phyloP scores from a whole-genome alignment of 2,888 invertebrate species.

The Bombylius discolor region DNA sequence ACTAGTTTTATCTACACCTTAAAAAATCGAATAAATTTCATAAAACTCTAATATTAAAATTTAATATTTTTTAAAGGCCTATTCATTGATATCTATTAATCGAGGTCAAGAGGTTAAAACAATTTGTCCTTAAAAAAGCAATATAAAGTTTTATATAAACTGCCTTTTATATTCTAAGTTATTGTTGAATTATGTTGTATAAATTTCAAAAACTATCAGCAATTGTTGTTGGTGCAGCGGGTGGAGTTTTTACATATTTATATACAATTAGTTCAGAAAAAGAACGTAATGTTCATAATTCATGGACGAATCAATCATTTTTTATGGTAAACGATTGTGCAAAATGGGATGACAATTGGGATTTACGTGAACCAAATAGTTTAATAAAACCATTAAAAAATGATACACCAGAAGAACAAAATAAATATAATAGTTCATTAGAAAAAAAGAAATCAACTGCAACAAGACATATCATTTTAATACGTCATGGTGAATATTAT shows the following conservation, averaged over 20 bases:
- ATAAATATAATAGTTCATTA: conserved; percentile 51
- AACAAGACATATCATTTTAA: conserved; percentile 67
- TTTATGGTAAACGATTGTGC: conserved; percentile 31
- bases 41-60: too few species aligned
- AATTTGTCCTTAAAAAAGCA: too few species aligned
- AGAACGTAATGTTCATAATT: conserved; percentile 41
- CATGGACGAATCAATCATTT: conserved; percentile 43
- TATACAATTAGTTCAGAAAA: conserved; percentile 38
- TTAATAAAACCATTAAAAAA: conserved; percentile 48
- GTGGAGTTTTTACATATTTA: conserved; percentile 52
- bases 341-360: conserved; percentile 84
- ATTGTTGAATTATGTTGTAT: too few species aligned
- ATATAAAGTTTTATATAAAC: too few species aligned
- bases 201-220: conserved; percentile 23
- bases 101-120: too few species aligned
- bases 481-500: conserved; percentile 93
- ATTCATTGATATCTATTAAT: too few species aligned
- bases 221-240: conserved; percentile 49
- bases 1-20: too few species aligned
- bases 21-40: too few species aligned
- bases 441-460: conserved; percentile 46
- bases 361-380: conserved; percentile 65
- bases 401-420: conserved; percentile 45
- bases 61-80: too few species aligned
- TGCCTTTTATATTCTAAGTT: too few species aligned